A percentile compares a stretch with the other conserved stretches of the same genome.
These are phyloP conservation scores for Vespertilio murinus DNA, from an alignment of 2,797 vertebrate genomes.

Conservation along the genomic window DNA sequence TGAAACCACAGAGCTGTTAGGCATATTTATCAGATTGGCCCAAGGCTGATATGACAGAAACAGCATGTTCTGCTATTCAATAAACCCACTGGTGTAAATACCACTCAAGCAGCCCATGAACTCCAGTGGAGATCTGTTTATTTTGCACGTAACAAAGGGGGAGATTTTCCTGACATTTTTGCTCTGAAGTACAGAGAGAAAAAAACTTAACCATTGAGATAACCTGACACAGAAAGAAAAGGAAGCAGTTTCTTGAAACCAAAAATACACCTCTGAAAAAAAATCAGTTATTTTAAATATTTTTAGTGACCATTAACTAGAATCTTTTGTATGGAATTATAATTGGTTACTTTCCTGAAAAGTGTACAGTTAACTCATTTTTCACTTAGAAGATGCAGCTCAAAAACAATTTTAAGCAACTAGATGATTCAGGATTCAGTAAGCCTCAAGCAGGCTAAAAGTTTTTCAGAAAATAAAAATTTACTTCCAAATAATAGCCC, in stretches of 20 bases:
- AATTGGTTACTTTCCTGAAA: background rate
- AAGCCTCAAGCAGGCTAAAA: background rate
- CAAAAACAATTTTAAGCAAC: constrained; percentile 13
- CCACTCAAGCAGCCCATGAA: constrained; percentile 24
- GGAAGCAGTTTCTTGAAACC: background rate
- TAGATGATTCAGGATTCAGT: background rate
- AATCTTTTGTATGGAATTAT: background rate
- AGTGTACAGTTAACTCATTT: background rate
- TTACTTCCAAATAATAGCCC: background rate
- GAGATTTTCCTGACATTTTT: constrained; percentile 34
- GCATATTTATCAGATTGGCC: constrained; percentile 56
- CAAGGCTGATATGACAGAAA: constrained; percentile 58
- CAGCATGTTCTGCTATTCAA: constrained; percentile 48
- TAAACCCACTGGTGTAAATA: constrained; percentile 44
- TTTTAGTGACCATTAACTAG: background rate
- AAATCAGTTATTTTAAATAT: constrained; percentile 5
- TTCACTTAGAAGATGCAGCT: constrained; percentile 22
- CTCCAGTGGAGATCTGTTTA: constrained; percentile 2
- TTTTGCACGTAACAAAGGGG: background rate
- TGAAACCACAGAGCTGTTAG: constrained; percentile 18
- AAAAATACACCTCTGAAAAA: background rate
- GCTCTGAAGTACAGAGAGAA: background rate
- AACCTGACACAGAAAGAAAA: background rate
- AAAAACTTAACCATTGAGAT: constrained; percentile 27
- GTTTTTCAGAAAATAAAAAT: background rate